Conservation (phyloP, 2,888 invertebrate species). For the Erebia epiphron region DNA sequence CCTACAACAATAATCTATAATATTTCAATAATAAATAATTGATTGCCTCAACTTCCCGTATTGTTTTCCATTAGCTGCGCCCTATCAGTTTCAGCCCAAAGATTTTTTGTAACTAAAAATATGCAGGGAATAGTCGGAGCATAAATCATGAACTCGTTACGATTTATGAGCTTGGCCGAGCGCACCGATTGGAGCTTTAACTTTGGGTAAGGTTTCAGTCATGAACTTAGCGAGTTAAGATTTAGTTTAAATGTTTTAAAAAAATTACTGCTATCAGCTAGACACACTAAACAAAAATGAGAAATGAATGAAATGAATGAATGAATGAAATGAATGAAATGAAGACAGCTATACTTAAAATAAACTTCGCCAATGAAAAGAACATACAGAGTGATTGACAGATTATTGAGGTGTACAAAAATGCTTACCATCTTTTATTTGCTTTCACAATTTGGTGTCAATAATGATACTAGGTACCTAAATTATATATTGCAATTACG, state of each 20-base stretch:
- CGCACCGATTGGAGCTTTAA: constrained; percentile 72
- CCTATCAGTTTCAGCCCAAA: constrained; percentile 45
- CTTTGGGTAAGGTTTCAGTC: constrained; percentile 59
- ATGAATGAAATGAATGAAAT: too few species aligned
- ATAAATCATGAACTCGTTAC: constrained; percentile 82
- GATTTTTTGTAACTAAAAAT: constrained; percentile 62
- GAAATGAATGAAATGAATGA: too few species aligned
- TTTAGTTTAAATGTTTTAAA: not conserved
- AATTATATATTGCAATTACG: too few species aligned
- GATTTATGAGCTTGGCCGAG: constrained; percentile 72
- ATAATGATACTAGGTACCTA: too few species aligned
- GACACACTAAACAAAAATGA: not conserved
- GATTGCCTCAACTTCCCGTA: constrained; percentile 31
- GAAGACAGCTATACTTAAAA: too few species aligned
- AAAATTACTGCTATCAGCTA: not conserved
- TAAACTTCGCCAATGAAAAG: too few species aligned
- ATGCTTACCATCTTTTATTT: too few species aligned
- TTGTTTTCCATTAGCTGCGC: constrained; percentile 45
- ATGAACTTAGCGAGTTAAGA: constrained; percentile 50
- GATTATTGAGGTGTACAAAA: too few species aligned
- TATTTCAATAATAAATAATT: constrained; percentile 23
- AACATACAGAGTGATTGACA: too few species aligned
- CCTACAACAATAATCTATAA: constrained; percentile 11
- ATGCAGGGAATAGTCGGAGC: constrained; percentile 50
- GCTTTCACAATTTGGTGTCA: too few species aligned